phyloP scores from a whole-genome alignment of 2,888 invertebrate genomes.

The Mechanitis messenoides region DNA sequence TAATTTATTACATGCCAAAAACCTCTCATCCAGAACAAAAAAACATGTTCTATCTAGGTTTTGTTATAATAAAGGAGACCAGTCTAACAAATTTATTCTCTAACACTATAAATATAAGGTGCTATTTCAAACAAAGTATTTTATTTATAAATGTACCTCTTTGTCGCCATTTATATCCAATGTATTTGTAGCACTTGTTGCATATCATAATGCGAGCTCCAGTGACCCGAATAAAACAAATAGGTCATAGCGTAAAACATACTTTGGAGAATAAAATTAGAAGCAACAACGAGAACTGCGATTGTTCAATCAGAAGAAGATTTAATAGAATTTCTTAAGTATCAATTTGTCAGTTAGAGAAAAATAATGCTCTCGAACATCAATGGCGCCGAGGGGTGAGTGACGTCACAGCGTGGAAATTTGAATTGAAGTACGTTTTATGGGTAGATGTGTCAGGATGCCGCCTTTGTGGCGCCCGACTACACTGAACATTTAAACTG shows the following conservation, averaged over 20 bases:
- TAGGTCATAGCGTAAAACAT: constrained; percentile 21
- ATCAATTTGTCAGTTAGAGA: constrained; percentile 24
- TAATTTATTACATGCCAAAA: constrained; percentile 18
- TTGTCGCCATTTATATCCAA: constrained; percentile 13
- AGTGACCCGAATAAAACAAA: constrained; percentile 25
- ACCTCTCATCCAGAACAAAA: constrained; percentile 5
- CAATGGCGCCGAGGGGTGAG: constrained; percentile 26
- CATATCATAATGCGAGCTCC: constrained; percentile 17
- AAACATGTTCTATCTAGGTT: constrained; percentile 1
- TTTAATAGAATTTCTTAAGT: no score
- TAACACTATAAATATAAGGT: no score
- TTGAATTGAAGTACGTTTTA: constrained; percentile 33
- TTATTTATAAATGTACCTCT: constrained; percentile 10
- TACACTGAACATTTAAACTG: constrained; percentile 6
- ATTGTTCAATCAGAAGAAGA: constrained; percentile 28
- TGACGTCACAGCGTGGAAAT: constrained; percentile 34
- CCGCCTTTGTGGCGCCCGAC: constrained; percentile 18
- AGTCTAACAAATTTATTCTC: background rate
- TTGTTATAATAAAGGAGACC: constrained; percentile 10
- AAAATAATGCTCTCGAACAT: constrained; percentile 10
- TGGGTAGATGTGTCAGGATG: constrained; percentile 29
- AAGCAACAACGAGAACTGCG: background rate
- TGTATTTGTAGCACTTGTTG: constrained; percentile 26
- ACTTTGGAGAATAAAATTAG: background rate
- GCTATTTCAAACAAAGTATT: background rate